A percentile compares a stretch with the other conserved stretches of the same genome.
phyloP scores from a whole-genome alignment of 2,797 vertebrate genomes.

The Yasuhikotakia modesta region DNA sequence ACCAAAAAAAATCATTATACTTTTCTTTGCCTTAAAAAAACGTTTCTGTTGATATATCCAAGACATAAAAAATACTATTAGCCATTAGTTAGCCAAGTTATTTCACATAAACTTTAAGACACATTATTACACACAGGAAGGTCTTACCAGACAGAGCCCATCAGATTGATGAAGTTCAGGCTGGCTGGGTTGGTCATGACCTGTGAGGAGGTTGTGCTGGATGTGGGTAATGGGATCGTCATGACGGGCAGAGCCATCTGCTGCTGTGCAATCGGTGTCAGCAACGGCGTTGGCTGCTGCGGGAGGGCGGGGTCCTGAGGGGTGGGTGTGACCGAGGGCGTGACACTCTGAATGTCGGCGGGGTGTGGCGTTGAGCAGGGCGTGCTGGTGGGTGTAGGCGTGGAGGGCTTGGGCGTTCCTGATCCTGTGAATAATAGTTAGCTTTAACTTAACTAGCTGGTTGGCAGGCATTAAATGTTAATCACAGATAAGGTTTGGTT shows the following conservation, averaged over 20 bases:
- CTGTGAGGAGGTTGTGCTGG: slow-evolving; percentile 87
- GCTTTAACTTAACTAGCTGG: background rate
- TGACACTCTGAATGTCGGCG: slow-evolving; percentile 82
- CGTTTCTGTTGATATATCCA: no score
- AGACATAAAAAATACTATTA: no score
- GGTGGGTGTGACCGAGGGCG: slow-evolving; percentile 84
- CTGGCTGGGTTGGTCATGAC: slow-evolving; percentile 91
- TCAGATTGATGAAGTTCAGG: slow-evolving; percentile 96
- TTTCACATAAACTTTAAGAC: no score
- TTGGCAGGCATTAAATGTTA: background rate
- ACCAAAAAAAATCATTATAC: no score
- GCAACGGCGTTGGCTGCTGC: slow-evolving; percentile 84
- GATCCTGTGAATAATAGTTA: slow-evolving; percentile 80
- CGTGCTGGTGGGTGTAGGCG: slow-evolving; percentile 93
- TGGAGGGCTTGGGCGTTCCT: slow-evolving; percentile 96
- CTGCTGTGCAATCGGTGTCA: slow-evolving; percentile 91
- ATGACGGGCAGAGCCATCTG: slow-evolving; percentile 94
- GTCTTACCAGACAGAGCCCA: slow-evolving; percentile 93
- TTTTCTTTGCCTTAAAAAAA: no score
- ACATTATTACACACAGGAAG: background rate
- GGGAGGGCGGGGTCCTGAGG: slow-evolving; percentile 85
- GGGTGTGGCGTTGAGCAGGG: slow-evolving; percentile 94
- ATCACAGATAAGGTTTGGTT: background rate
- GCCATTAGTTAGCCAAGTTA: no score
- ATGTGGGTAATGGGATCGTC: slow-evolving; percentile 93